These are phyloP conservation scores for Megathymus violae DNA, from an alignment of 1,140 invertebrate species.

Conservation along the genomic window DNA sequence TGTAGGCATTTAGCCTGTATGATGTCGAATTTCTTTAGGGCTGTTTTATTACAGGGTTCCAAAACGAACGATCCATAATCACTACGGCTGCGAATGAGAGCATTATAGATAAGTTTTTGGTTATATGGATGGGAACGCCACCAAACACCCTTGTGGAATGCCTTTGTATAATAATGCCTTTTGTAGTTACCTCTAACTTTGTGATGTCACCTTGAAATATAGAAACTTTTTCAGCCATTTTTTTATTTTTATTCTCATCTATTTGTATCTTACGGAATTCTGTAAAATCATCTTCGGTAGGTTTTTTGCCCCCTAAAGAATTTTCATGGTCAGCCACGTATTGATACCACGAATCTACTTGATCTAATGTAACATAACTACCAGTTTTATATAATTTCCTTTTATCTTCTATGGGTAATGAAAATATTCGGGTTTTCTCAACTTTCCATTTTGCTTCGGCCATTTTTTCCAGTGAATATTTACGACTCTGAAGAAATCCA, in stretches of 20 bases:
- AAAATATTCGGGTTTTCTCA: constrained; percentile 57
- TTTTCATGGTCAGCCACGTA: constrained; percentile 78
- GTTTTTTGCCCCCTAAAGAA: constrained; percentile 53
- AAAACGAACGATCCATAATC: no score
- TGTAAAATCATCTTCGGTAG: constrained; percentile 64
- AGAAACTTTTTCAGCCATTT: constrained; percentile 86
- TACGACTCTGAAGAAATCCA: constrained; percentile 10
- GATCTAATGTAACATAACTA: constrained; percentile 51
- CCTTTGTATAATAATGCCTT: no score
- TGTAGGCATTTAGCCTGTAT: no score
- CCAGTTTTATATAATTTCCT: constrained; percentile 59
- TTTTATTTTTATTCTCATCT: constrained; percentile 68
- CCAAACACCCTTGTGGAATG: no score
- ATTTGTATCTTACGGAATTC: constrained; percentile 71
- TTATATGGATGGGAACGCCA: no score
- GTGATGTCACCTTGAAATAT: constrained; percentile 94
- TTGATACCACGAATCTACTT: constrained; percentile 86
- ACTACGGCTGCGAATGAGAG: no score
- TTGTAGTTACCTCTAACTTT: constrained; percentile 85
- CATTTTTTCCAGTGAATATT: constrained; percentile 55
- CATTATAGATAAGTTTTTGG: no score
- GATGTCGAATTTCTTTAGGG: no score
- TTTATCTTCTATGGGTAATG: constrained; percentile 61
- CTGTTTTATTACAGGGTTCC: no score
- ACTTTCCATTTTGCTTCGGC: constrained; percentile 57